These are phyloP conservation scores for Drosophila pseudotalamancana DNA, from an alignment of 2,888 invertebrate species.

Conservation along the genomic window DNA sequence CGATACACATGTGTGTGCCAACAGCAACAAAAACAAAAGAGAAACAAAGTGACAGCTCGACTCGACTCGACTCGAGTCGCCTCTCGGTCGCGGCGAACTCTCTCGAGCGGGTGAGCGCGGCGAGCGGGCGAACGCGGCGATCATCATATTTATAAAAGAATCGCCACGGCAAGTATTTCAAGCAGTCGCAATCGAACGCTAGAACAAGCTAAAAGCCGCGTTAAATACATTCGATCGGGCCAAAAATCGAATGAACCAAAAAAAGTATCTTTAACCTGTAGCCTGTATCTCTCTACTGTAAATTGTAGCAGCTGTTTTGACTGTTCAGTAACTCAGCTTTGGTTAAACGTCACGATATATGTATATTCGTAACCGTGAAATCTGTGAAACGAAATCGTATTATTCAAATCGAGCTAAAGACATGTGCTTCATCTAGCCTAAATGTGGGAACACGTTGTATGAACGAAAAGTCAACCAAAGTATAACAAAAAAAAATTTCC, in stretches of 20 bases:
- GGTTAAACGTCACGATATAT: slow-evolving; percentile 5
- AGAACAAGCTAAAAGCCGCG: slow-evolving; percentile 70
- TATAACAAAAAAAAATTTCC: slow-evolving; percentile 28
- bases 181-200: slow-evolving; percentile 79
- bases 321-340: slow-evolving; percentile 1
- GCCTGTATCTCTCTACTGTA: slow-evolving; percentile 13
- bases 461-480: slow-evolving; percentile 19
- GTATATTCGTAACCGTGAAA: slow-evolving; percentile 29
- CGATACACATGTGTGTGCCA: slow-evolving; percentile 72
- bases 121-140: slow-evolving; percentile 30
- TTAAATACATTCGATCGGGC: slow-evolving; percentile 1
- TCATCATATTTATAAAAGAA: slow-evolving; percentile 82
- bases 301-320: slow-evolving; percentile 22
- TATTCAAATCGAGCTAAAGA: slow-evolving; percentile 15
- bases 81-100: slow-evolving; percentile 35
- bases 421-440: slow-evolving; percentile 58
- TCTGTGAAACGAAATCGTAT: slow-evolving; percentile 11
- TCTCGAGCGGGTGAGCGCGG: slow-evolving; percentile 42
- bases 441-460: slow-evolving; percentile 69
- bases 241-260: background rate
- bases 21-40: slow-evolving; percentile 13
- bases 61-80: slow-evolving; percentile 14
- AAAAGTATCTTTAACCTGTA: slow-evolving; percentile 16
- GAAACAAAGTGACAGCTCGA: slow-evolving; percentile 19
- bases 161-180: slow-evolving; percentile 71